A percentile compares a stretch with the other conserved stretches of the same genome.
Evolutionary conservation across 1,140 invertebrate species (phyloP).

Genomic region (Tribolium madens): DNA sequence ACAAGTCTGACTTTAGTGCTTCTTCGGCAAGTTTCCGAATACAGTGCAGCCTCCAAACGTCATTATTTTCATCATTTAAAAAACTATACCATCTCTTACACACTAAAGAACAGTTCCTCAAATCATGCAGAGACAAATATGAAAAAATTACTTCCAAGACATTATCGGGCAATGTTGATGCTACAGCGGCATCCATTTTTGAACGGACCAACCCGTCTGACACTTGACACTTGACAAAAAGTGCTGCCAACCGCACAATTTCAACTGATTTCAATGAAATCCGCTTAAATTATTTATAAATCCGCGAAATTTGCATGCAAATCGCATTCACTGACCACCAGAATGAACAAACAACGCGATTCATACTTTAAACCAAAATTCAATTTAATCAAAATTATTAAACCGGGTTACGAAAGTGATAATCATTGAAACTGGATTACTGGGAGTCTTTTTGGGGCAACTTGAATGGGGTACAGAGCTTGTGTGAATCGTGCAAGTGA

Average conservation of each 20-base stretch:
- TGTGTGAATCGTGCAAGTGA: too few species aligned
- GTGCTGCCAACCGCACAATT: neutral
- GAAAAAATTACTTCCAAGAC: constrained; percentile 95
- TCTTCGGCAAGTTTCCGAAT: constrained; percentile 89
- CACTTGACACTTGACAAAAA: constrained; percentile 5
- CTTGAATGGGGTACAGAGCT: too few species aligned
- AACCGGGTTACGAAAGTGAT: too few species aligned
- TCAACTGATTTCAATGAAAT: neutral
- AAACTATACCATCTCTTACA: constrained; percentile 95
- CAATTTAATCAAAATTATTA: too few species aligned
- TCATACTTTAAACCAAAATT: neutral
- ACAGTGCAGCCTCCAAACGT: constrained; percentile 95
- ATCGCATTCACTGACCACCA: too few species aligned
- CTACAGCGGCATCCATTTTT: constrained; percentile 60
- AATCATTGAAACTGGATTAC: too few species aligned
- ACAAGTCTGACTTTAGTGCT: constrained; percentile 91
- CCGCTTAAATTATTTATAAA: neutral
- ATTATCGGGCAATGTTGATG: constrained; percentile 74
- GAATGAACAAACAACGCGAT: neutral
- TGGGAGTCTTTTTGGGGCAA: too few species aligned
- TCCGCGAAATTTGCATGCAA: neutral
- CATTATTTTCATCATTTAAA: constrained; percentile 94
- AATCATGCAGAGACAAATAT: constrained; percentile 87
- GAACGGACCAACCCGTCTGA: constrained; percentile 9
- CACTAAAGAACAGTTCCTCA: constrained; percentile 90